A percentile compares a stretch with the other conserved stretches of the same genome.
Evolutionary conservation across 2,888 invertebrate species (phyloP).

Genomic region (Agonopterix arenella): DNA sequence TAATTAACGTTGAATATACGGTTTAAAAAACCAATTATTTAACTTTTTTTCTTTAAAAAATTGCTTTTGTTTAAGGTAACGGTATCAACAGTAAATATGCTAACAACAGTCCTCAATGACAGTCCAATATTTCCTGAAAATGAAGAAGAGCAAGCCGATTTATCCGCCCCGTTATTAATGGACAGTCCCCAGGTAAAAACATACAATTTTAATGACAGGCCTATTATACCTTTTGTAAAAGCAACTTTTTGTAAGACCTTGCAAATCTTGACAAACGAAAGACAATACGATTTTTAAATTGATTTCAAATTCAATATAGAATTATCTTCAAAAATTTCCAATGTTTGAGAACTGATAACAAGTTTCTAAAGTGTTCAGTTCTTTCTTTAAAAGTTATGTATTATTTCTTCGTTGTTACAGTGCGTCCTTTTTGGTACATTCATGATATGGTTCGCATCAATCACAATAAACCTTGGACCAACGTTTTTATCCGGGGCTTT

Average conservation of each 20-base stretch:
- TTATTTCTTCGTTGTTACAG: constrained; percentile 66
- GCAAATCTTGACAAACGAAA: no score
- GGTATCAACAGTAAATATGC: constrained; percentile 93
- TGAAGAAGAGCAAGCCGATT: constrained; percentile 81
- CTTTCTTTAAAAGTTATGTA: not conserved
- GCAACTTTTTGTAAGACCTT: no score
- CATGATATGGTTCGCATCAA: constrained; percentile 96
- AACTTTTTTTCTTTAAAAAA: not conserved
- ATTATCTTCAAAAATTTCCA: no score
- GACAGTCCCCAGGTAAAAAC: constrained; percentile 84
- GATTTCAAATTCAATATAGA: no score
- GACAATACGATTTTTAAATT: no score
- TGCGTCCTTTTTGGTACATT: constrained; percentile 94
- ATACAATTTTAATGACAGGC: not conserved
- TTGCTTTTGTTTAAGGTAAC: constrained; percentile 73
- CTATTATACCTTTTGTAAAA: no score
- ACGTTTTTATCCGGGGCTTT: constrained; percentile 90
- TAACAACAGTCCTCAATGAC: constrained; percentile 90
- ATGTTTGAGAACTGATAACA: no score
- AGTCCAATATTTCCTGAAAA: constrained; percentile 91
- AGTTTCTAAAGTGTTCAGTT: no score
- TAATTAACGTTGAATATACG: not conserved
- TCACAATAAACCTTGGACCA: constrained; percentile 93
- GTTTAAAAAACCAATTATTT: not conserved
- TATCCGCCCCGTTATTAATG: constrained; percentile 85